Percentiles rank a stretch among this genome's conserved stretches.
Conservation (phyloP, 2,113 vertebrate genomes). For the Geothlypis trichas region DNA sequence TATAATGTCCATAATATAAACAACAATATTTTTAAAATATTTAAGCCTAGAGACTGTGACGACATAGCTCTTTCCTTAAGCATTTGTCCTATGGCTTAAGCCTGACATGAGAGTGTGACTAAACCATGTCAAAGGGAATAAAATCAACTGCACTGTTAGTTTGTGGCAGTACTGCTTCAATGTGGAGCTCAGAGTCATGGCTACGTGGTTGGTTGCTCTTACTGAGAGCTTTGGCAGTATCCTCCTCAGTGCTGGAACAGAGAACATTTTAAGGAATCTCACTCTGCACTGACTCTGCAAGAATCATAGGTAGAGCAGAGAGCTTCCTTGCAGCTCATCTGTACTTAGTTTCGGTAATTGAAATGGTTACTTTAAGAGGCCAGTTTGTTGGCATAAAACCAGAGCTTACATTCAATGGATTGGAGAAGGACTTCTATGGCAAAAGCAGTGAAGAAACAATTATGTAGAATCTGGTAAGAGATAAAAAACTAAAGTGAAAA, state of each 20-base stretch:
- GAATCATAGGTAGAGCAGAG: not conserved
- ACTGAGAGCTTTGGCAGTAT: not conserved
- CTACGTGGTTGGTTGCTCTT: no score
- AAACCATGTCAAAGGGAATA: not conserved
- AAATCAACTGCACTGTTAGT: not conserved
- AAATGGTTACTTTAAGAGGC: not conserved
- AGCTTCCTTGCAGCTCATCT: not conserved
- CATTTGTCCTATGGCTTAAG: not conserved
- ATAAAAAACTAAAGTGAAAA: not conserved
- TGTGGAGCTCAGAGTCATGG: not conserved
- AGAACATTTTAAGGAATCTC: not conserved
- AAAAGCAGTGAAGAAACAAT: not conserved
- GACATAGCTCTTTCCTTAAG: not conserved
- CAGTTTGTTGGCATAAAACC: not conserved
- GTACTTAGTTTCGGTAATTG: not conserved
- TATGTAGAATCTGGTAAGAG: not conserved
- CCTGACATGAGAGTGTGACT: not conserved
- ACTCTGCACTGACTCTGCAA: not conserved
- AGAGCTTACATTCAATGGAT: not conserved
- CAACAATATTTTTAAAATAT: not conserved
- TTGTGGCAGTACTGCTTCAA: not conserved
- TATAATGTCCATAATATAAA: not conserved
- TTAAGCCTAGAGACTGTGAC: not conserved
- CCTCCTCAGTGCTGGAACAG: not conserved
- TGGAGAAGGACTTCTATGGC: not conserved